Percentiles rank a stretch among this genome's conserved stretches.
These are phyloP conservation scores for Gibbula magus DNA, from an alignment of 2,888 invertebrate genomes.

Conservation along the genomic window DNA sequence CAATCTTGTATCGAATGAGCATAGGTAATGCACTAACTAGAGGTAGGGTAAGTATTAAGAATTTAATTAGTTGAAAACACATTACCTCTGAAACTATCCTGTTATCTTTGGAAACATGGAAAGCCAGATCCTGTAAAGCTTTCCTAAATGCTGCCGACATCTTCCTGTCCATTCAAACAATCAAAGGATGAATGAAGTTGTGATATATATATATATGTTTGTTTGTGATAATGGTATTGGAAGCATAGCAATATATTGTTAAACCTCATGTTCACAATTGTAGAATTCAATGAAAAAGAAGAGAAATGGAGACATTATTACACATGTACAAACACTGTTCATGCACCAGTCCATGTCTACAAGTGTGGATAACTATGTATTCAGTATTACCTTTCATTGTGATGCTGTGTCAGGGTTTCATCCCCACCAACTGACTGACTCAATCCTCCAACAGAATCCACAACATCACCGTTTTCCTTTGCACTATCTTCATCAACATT, in stretches of 20 bases:
- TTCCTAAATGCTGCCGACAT: slow-evolving; percentile 78
- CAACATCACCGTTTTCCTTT: slow-evolving; percentile 27
- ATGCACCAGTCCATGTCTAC: no score
- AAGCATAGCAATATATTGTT: not conserved
- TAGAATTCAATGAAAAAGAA: not conserved
- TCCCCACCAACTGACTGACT: not conserved
- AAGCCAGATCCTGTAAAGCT: slow-evolving; percentile 77
- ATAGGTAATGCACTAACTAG: no score
- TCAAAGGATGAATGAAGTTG: not conserved
- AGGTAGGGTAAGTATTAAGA: no score
- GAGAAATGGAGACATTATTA: not conserved
- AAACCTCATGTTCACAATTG: not conserved
- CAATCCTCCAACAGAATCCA: slow-evolving; percentile 25
- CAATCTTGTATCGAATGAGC: no score
- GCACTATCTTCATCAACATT: not conserved
- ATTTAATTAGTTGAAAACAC: not conserved
- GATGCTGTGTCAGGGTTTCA: not conserved
- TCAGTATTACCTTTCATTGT: not conserved
- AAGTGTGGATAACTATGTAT: no score
- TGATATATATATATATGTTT: not conserved
- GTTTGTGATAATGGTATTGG: not conserved
- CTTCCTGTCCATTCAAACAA: slow-evolving; percentile 72
- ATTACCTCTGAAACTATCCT: slow-evolving; percentile 73
- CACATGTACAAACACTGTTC: not conserved
- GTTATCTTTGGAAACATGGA: slow-evolving; percentile 72